Evolutionary conservation across 2,797 vertebrate genomes (phyloP).

Genomic region (Poeciliopsis gracilis): DNA sequence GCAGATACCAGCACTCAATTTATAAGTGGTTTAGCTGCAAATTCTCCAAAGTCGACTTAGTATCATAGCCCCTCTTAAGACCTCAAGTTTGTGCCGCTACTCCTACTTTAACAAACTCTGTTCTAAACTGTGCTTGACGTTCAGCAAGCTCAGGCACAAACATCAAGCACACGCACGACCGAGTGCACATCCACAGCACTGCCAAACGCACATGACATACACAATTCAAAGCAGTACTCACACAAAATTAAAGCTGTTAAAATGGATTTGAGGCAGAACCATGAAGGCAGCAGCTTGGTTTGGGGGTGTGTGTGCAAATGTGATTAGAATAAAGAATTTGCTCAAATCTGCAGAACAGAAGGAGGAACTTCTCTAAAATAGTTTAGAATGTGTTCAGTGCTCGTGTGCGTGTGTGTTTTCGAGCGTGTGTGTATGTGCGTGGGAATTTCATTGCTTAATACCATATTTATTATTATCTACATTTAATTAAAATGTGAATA

Average conservation of each 20-base stretch:
- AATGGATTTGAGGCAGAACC: conserved; percentile 75
- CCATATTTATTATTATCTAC: not conserved
- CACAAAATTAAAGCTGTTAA: conserved; percentile 71
- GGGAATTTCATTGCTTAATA: not conserved
- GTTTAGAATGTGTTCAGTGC: conserved; percentile 33
- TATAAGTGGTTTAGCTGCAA: conserved; percentile 54
- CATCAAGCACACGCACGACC: conserved; percentile 23
- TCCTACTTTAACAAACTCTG: conserved; percentile 61
- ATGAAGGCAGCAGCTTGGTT: conserved; percentile 56
- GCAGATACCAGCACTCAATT: conserved; percentile 38
- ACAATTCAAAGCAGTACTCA: conserved; percentile 51
- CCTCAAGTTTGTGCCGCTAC: conserved; percentile 57
- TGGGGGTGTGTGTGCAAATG: conserved; percentile 58
- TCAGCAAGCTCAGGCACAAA: conserved; percentile 31
- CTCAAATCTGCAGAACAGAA: conserved; percentile 47
- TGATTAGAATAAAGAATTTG: conserved; percentile 62
- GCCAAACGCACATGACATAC: conserved; percentile 16
- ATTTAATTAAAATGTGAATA: not conserved
- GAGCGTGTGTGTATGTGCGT: not conserved
- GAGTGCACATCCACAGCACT: conserved; percentile 6
- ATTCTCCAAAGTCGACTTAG: conserved; percentile 63
- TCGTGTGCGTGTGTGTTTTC: not conserved
- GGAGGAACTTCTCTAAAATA: conserved; percentile 41
- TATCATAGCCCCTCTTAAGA: conserved; percentile 62
- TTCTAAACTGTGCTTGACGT: conserved; percentile 49